These are phyloP conservation scores for Limnodromus scolopaceus DNA, from an alignment of 2,797 vertebrate genomes.

Conservation along the genomic window DNA sequence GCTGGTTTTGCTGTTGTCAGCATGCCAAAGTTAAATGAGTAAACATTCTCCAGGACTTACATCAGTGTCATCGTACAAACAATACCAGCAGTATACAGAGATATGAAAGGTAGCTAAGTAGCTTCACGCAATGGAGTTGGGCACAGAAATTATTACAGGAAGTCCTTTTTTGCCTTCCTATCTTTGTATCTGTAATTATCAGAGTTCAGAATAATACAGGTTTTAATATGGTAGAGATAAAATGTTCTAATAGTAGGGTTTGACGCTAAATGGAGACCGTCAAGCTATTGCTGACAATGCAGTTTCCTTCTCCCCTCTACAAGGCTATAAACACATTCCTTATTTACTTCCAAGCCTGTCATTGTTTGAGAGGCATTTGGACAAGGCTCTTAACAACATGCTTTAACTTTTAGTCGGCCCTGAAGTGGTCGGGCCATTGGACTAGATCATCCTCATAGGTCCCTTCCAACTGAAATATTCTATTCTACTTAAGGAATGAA, in stretches of 20 bases:
- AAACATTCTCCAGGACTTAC: neutral
- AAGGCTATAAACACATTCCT: neutral
- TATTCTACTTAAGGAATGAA: neutral
- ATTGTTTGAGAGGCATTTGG: neutral
- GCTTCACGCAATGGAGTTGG: neutral
- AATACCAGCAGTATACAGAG: neutral
- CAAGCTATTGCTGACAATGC: neutral
- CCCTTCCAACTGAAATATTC: neutral
- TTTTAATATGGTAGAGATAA: slow-evolving; percentile 3
- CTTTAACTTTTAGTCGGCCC: neutral
- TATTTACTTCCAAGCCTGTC: neutral
- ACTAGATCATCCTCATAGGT: neutral
- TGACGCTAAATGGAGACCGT: neutral
- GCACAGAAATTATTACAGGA: neutral
- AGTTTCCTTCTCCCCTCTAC: neutral
- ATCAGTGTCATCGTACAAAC: neutral
- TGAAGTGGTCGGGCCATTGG: neutral
- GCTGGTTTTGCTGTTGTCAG: slow-evolving; percentile 2
- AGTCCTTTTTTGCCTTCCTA: neutral
- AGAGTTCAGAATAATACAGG: neutral
- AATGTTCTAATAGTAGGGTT: neutral
- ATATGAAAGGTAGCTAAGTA: neutral
- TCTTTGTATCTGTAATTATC: slow-evolving; percentile 21
- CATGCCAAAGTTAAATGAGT: slow-evolving; percentile 1
- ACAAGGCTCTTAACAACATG: neutral